Percentiles rank a stretch among this genome's conserved stretches.
Conservation (phyloP, 1,140 invertebrate species). For the Drepana arcuata region DNA sequence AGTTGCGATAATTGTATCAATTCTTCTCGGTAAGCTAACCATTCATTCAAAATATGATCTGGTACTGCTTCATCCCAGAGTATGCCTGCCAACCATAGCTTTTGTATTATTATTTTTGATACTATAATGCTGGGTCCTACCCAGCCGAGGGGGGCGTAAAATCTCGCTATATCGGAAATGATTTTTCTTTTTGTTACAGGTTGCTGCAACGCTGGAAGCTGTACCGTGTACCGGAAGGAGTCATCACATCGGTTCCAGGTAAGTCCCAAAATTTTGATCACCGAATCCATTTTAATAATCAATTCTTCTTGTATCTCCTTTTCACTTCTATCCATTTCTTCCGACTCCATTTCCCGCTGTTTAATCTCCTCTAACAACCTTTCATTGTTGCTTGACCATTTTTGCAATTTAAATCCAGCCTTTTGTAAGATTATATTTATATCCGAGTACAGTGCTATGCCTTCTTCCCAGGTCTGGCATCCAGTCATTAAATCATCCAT, state of each 20-base stretch:
- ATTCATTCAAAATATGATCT: too few species aligned
- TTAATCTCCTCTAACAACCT: conserved; percentile 12
- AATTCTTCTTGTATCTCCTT: conserved; percentile 3
- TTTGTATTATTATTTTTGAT: not conserved
- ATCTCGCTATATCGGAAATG: conserved; percentile 3
- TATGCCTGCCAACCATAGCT: too few species aligned
- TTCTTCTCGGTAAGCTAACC: too few species aligned
- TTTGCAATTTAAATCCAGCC: conserved; percentile 17
- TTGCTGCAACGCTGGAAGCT: not conserved
- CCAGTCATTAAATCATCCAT: conserved; percentile 45
- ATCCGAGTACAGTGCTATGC: conserved; percentile 5
- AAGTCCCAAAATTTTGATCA: conserved; percentile 4
- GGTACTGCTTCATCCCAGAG: too few species aligned
- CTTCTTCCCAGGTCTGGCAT: conserved; percentile 17
- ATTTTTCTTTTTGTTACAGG: conserved; percentile 4
- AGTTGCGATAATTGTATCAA: too few species aligned
- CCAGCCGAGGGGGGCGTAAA: conserved; percentile 7
- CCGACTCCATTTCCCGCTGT: conserved; percentile 1
- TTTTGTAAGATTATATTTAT: conserved; percentile 8
- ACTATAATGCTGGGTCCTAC: not conserved
- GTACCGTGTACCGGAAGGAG: conserved; percentile 1
- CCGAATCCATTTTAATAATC: conserved; percentile 2
- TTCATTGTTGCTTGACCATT: conserved; percentile 18
- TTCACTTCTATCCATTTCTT: too few species aligned
- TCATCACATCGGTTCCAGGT: conserved; percentile 3